Conservation (phyloP, 2,797 vertebrate genomes). For the Tolypeutes matacus region DNA sequence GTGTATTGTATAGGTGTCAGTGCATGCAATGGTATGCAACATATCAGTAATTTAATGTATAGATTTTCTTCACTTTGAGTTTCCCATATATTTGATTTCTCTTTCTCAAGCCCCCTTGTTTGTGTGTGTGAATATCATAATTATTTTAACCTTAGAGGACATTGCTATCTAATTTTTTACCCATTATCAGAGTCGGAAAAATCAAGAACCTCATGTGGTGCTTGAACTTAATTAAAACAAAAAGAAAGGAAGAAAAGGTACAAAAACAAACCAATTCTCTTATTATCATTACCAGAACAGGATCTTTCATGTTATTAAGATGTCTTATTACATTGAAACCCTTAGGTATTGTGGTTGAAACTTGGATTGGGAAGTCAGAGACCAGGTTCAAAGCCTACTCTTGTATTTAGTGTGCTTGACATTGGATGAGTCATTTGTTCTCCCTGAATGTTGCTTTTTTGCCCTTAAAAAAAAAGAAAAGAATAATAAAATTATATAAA, state of each 20-base stretch:
- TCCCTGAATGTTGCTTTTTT: neutral
- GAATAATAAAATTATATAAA: too few species aligned
- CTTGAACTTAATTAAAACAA: neutral
- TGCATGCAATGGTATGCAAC: neutral
- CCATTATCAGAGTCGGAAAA: neutral
- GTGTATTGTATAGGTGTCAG: accelerated
- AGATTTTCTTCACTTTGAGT: neutral
- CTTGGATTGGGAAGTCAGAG: neutral
- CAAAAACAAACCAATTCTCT: neutral
- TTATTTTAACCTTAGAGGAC: neutral
- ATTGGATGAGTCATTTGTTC: neutral
- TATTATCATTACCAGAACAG: accelerated
- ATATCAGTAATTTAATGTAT: accelerated
- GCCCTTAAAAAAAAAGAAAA: neutral
- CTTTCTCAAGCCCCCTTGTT: neutral
- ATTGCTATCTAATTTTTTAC: neutral
- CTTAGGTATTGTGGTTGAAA: accelerated
- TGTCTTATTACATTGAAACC: accelerated
- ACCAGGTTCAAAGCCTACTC: neutral
- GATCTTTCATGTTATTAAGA: accelerated
- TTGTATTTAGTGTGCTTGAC: neutral
- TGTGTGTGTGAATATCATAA: neutral
- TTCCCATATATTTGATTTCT: neutral
- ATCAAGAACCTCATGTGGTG: accelerated
- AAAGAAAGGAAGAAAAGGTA: too few species aligned